A percentile compares a stretch with the other conserved stretches of the same genome.
phyloP scores from a whole-genome alignment of 2,797 vertebrate species.

The Spinibarbus caldwelli region DNA sequence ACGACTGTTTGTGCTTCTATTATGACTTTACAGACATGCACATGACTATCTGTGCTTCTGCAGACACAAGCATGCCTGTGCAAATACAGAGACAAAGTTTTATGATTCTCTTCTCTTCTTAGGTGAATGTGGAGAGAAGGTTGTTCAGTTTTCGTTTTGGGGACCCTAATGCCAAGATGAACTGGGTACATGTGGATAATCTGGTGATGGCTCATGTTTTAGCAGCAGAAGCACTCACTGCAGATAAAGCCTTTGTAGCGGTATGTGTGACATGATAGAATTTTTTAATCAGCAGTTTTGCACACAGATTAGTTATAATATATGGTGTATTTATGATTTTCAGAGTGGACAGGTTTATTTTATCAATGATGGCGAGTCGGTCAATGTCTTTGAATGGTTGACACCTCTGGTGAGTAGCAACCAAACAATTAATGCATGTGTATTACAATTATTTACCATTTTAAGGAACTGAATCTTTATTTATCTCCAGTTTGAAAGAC shows the following conservation, averaged over 20 bases:
- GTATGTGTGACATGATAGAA: constrained; percentile 76
- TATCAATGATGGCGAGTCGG: constrained; percentile 90
- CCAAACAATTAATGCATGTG: not conserved
- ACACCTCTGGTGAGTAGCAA: constrained; percentile 83
- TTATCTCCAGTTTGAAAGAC: constrained; percentile 85
- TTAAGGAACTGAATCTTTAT: not conserved
- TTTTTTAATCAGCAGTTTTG: not conserved
- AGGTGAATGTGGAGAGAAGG: constrained; percentile 87
- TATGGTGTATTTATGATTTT: constrained; percentile 30
- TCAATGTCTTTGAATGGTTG: constrained; percentile 92
- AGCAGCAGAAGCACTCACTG: constrained; percentile 85
- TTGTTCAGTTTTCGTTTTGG: constrained; percentile 88
- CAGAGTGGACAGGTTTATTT: constrained; percentile 94
- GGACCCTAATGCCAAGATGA: constrained; percentile 82
- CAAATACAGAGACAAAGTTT: not conserved
- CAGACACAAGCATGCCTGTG: no score
- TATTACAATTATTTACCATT: not conserved
- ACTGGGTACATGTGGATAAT: constrained; percentile 94
- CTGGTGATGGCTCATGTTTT: constrained; percentile 88
- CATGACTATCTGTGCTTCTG: no score
- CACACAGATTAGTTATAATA: not conserved
- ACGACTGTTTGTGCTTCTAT: no score
- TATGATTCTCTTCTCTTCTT: not conserved
- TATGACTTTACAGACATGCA: no score
- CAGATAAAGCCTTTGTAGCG: constrained; percentile 79